phyloP scores from a whole-genome alignment of 2,888 invertebrate genomes.

The Noctua pronuba region DNA sequence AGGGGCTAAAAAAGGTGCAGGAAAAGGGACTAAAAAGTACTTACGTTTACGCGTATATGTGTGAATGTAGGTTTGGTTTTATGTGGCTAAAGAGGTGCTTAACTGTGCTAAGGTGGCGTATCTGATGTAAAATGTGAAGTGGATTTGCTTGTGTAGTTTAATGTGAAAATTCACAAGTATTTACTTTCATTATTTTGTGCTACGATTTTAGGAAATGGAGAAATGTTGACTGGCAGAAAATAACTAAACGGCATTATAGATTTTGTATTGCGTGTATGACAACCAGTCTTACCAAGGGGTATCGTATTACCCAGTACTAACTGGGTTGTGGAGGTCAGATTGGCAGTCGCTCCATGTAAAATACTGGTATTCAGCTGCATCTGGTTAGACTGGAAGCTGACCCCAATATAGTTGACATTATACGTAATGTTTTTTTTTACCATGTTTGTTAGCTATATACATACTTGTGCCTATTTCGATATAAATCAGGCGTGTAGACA shows the following conservation, averaged over 20 bases:
- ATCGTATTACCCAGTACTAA: too few relatives aligned
- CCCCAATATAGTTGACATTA: too few relatives aligned
- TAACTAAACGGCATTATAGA: neutral
- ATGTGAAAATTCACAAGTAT: neutral
- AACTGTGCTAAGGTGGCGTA: neutral
- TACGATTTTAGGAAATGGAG: neutral
- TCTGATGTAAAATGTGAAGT: conserved; percentile 1
- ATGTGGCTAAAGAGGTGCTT: conserved; percentile 6
- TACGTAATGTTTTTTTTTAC: too few relatives aligned
- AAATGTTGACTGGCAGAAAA: neutral
- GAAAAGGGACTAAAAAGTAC: conserved; percentile 19
- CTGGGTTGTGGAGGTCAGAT: too few relatives aligned
- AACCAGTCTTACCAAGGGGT: too few relatives aligned
- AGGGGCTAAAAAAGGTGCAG: conserved; percentile 11
- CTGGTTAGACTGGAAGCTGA: too few relatives aligned
- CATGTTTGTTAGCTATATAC: too few relatives aligned
- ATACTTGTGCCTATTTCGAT: too few relatives aligned
- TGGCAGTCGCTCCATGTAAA: too few relatives aligned
- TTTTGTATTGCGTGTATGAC: too few relatives aligned
- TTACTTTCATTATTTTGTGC: neutral
- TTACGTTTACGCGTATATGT: neutral
- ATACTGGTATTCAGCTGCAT: too few relatives aligned
- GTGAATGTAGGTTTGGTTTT: conserved; percentile 1
- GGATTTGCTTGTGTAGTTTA: neutral
- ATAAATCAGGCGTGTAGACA: too few relatives aligned